Conservation (phyloP, 1,140 invertebrate species). For the Temnothorax longispinosus region DNA sequence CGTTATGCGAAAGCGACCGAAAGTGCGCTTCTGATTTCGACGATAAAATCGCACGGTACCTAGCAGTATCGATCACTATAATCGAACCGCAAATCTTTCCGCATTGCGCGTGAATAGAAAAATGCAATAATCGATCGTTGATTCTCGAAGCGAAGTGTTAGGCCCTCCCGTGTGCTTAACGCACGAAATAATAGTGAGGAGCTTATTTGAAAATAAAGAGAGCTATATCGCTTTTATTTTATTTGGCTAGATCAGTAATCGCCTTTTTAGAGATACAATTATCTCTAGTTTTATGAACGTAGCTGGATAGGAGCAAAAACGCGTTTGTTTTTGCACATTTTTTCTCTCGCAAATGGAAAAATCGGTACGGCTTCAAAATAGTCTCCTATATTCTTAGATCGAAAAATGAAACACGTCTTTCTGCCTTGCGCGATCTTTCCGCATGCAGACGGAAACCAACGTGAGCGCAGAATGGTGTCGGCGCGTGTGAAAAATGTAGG, state of each 20-base stretch:
- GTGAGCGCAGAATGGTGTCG: neutral
- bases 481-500: neutral
- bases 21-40: slow-evolving; percentile 34
- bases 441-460: slow-evolving; percentile 17
- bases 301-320: neutral
- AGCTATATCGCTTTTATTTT: neutral
- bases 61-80: neutral
- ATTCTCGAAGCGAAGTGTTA: neutral
- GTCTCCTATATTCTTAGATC: slow-evolving; percentile 27
- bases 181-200: neutral
- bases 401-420: slow-evolving; percentile 34
- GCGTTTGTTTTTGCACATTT: neutral
- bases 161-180: neutral
- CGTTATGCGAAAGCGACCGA: neutral
- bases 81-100: neutral
- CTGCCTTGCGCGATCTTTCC: neutral
- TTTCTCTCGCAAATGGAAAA: slow-evolving; percentile 20
- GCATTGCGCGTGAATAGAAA: neutral
- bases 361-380: slow-evolving; percentile 14
- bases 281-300: slow-evolving; percentile 12
- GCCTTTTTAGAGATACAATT: neutral
- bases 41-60: neutral
- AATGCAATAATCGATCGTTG: neutral
- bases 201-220: neutral
- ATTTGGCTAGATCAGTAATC: neutral